These are phyloP conservation scores for Ceratotherium simum DNA, from an alignment of 2,113 vertebrate species.

Conservation along the genomic window DNA sequence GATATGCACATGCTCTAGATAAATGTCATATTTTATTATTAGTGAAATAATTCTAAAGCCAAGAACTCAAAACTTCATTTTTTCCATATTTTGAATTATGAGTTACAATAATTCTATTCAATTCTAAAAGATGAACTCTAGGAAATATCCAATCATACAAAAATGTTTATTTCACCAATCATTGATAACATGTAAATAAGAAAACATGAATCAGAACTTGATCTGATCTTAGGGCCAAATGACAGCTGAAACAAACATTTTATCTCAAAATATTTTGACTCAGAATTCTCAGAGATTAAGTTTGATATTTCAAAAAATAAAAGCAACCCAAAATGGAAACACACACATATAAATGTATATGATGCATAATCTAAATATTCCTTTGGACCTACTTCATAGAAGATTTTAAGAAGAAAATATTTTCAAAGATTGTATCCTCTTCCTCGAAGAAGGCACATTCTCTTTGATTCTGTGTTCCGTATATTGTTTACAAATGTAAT, in stretches of 20 bases:
- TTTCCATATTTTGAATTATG: slow-evolving; percentile 33
- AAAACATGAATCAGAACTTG: not conserved
- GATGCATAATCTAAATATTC: not conserved
- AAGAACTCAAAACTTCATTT: not conserved
- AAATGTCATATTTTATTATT: not conserved
- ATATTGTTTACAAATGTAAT: not conserved
- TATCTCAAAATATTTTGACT: not conserved
- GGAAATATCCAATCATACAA: not conserved
- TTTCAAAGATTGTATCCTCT: not conserved
- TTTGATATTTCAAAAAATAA: not conserved
- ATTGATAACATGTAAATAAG: not conserved
- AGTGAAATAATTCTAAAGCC: not conserved
- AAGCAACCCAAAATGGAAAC: not conserved
- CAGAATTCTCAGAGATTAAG: not conserved
- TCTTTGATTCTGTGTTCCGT: not conserved
- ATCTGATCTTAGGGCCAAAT: not conserved
- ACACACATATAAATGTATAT: not conserved
- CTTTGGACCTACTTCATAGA: not conserved
- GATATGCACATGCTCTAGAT: not conserved
- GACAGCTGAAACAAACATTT: not conserved
- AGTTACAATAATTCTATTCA: not conserved
- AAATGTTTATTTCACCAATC: not conserved
- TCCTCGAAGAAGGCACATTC: not conserved
- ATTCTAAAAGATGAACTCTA: not conserved
- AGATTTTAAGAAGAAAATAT: slow-evolving; percentile 4